Evolutionary conservation across 2,888 invertebrate genomes (phyloP), one percentile per base, ranked within the genome.

Genomic region (Allygus modestus): DNA sequence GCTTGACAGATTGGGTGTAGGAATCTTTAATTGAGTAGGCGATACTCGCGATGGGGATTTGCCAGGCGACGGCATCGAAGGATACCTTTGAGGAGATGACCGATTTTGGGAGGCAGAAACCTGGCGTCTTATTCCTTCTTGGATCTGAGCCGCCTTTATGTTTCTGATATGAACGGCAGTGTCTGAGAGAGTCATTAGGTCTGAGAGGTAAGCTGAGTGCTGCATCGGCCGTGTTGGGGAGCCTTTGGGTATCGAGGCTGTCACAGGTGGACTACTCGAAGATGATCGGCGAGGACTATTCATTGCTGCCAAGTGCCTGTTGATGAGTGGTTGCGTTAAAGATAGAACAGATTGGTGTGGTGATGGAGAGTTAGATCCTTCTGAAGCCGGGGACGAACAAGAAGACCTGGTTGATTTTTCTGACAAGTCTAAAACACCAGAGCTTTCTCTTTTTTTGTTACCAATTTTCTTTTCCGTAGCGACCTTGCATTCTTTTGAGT

Each of bases 391-490:
- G 20, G 86, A 71, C 0, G 83, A 69, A 12, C 87, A 86, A 0
- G 86, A 85, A 51, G 88, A 89, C n/a, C 89, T 87, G 5, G 89
- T 89, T 0, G 91, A 90, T 85, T 90, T 90, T 5, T 90, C 90
- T 0, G 93, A 93, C 73, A 93, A 89, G 89, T 93, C 93, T 83
- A 93, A 89, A 26, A 93, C 92, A 37, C 92, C 92, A 61, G 91
- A 90, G 85, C 90, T 91, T 86, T 92, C 92, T 87, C 17, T n/a
- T 20, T 33, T 91, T 91, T 51, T 77, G 9, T 61, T 90, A 89
- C 33, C 90, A 89, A 84, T 51, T 58, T 65, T 73, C 58, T 58
- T 20, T 58, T 87, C 86, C 20, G 85, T 82, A 12, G 88, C 46
- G 20, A 85, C 58, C 81, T 81, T 84, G 28, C 84, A 71, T 0